A percentile compares a stretch with the other conserved stretches of the same genome.
Conservation (phyloP, 2,797 vertebrate species). For the Oreortyx pictus region DNA sequence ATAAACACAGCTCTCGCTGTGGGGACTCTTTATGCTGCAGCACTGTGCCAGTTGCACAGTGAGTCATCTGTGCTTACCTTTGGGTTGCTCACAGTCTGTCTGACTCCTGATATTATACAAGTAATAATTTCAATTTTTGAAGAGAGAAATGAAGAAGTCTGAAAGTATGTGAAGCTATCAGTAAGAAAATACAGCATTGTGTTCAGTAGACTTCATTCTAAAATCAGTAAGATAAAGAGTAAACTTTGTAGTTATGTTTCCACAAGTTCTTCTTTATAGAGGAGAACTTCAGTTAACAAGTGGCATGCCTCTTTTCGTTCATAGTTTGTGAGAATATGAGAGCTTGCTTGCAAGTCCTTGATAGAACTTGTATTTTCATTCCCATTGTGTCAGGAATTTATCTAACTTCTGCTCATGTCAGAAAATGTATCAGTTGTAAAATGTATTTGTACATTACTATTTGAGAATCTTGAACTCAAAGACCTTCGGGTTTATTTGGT, state of each 20-base stretch:
- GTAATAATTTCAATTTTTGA: not conserved
- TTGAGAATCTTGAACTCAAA: constrained; percentile 12
- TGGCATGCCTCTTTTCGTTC: not conserved
- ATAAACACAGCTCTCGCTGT: not conserved
- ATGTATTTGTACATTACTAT: not conserved
- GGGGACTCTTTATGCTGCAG: not conserved
- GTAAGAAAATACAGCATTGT: not conserved
- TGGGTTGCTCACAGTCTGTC: not conserved
- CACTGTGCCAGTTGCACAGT: not conserved
- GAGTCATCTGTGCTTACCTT: not conserved
- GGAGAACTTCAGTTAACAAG: not conserved
- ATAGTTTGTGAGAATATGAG: not conserved
- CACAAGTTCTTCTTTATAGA: not conserved
- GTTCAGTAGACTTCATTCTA: not conserved
- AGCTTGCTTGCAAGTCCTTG: not conserved
- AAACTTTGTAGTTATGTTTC: not conserved
- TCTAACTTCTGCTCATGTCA: not conserved
- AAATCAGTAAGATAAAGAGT: not conserved
- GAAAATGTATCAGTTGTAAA: not conserved
- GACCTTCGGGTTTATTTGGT: not conserved
- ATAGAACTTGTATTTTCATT: not conserved
- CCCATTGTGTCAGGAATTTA: not conserved
- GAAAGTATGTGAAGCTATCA: not conserved
- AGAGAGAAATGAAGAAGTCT: not conserved
- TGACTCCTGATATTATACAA: not conserved